These are phyloP conservation scores for Pantherophis vulpinus DNA, from an alignment of 2,797 vertebrate species.

Conservation along the genomic window DNA sequence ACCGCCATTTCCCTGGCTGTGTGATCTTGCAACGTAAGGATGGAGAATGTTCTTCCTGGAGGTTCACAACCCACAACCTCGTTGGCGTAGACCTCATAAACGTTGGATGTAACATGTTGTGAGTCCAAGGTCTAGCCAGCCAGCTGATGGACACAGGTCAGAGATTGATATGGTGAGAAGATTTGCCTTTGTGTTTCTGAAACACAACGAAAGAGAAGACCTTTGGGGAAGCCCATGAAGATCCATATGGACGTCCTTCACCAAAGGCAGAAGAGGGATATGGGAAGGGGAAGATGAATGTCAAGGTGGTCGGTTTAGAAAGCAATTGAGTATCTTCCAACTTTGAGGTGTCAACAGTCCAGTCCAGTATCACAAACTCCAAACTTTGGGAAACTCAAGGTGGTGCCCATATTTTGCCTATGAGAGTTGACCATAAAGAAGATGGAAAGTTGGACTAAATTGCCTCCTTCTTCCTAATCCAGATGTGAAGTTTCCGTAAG, in stretches of 20 bases:
- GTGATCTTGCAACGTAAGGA: background rate
- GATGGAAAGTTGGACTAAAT: background rate
- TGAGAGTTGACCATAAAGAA: background rate
- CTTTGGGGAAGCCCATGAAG: background rate
- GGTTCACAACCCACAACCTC: background rate
- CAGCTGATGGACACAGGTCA: background rate
- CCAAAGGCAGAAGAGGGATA: background rate
- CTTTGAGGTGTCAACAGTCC: background rate
- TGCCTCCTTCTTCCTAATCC: too few species aligned
- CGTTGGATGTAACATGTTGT: background rate
- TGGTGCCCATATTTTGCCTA: background rate
- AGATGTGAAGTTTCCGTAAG: too few species aligned
- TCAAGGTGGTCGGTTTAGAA: background rate
- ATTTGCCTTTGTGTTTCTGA: background rate
- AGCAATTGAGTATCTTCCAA: background rate
- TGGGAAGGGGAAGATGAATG: background rate
- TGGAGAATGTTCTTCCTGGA: background rate
- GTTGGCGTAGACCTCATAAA: background rate
- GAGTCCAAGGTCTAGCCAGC: background rate
- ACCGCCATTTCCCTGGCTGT: background rate
- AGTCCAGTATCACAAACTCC: background rate
- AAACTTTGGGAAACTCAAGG: background rate
- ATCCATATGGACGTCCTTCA: background rate
- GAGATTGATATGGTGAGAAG: background rate
- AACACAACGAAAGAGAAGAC: background rate